These are phyloP conservation scores for Alloscopus bannaensis DNA, from an alignment of 2,888 invertebrate genomes.

Conservation along the genomic window DNA sequence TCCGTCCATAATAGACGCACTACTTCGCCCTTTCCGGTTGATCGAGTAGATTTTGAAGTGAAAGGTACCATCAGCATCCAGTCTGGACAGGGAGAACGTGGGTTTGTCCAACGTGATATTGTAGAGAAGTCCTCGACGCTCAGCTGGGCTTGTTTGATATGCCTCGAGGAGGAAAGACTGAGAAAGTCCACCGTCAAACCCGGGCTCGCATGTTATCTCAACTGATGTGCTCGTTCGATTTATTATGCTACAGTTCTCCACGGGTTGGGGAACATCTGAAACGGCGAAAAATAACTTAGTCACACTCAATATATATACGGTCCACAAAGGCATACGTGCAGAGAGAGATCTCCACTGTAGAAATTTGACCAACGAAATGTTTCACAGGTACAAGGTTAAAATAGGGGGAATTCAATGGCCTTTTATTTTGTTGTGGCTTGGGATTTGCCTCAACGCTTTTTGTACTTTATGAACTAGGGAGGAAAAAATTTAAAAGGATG, in stretches of 20 bases:
- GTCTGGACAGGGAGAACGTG: constrained; percentile 84
- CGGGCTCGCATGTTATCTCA: constrained; percentile 87
- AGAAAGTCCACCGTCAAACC: constrained; percentile 92
- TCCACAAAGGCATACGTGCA: neutral
- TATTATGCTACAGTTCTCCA: constrained; percentile 88
- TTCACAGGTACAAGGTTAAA: too few relatives aligned
- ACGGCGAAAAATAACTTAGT: constrained; percentile 16
- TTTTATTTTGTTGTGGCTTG: too few relatives aligned
- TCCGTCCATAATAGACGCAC: constrained; percentile 83
- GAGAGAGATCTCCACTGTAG: neutral
- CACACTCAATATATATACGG: neutral
- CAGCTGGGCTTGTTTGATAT: constrained; percentile 62
- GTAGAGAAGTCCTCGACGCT: constrained; percentile 75
- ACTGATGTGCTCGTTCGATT: constrained; percentile 90
- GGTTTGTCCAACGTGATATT: constrained; percentile 82
- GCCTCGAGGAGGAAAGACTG: constrained; percentile 88
- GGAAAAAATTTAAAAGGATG: constrained; percentile 50
- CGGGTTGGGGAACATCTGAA: constrained; percentile 88
- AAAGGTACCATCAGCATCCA: constrained; percentile 87
- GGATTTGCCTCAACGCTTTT: too few relatives aligned
- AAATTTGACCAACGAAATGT: too few relatives aligned
- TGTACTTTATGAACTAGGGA: constrained; percentile 34
- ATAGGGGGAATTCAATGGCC: too few relatives aligned
- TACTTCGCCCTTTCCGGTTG: constrained; percentile 88
- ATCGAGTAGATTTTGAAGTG: constrained; percentile 86